phyloP scores from a whole-genome alignment of 1,140 invertebrate genomes.

The Drosophila tristis region DNA sequence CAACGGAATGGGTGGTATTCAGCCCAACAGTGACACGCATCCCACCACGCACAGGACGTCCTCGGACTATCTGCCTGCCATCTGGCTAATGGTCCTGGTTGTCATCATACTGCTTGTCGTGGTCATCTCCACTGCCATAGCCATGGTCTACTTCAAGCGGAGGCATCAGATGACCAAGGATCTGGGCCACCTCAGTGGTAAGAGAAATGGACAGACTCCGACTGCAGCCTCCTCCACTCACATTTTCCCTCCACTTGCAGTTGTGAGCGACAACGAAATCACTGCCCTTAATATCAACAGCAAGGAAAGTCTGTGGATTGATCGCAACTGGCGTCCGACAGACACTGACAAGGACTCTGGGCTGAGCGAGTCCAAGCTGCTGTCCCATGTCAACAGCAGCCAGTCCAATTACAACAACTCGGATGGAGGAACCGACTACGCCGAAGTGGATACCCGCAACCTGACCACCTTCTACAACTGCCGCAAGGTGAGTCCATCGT shows the following conservation, averaged over 20 bases:
- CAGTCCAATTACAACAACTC: slow-evolving; percentile 84
- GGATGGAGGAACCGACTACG: slow-evolving; percentile 88
- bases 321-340: slow-evolving; percentile 89
- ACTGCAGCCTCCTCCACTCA: neutral
- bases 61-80: slow-evolving; percentile 86
- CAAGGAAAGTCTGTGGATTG: slow-evolving; percentile 91
- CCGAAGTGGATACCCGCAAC: slow-evolving; percentile 90
- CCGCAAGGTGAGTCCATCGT: slow-evolving; percentile 61
- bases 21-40: slow-evolving; percentile 54
- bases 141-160: slow-evolving; percentile 87
- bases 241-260: slow-evolving; percentile 16
- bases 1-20: slow-evolving; percentile 56
- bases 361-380: slow-evolving; percentile 86
- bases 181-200: slow-evolving; percentile 85
- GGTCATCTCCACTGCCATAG: slow-evolving; percentile 87
- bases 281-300: slow-evolving; percentile 88
- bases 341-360: slow-evolving; percentile 88
- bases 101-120: slow-evolving; percentile 87
- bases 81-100: slow-evolving; percentile 91
- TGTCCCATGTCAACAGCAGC: slow-evolving; percentile 86
- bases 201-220: neutral
- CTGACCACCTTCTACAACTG: slow-evolving; percentile 92
- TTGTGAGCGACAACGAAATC: slow-evolving; percentile 87
- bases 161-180: slow-evolving; percentile 87
- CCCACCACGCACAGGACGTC: slow-evolving; percentile 77